These are phyloP conservation scores for Sciurus carolinensis DNA, from an alignment of 2,797 vertebrate genomes.

Conservation along the genomic window DNA sequence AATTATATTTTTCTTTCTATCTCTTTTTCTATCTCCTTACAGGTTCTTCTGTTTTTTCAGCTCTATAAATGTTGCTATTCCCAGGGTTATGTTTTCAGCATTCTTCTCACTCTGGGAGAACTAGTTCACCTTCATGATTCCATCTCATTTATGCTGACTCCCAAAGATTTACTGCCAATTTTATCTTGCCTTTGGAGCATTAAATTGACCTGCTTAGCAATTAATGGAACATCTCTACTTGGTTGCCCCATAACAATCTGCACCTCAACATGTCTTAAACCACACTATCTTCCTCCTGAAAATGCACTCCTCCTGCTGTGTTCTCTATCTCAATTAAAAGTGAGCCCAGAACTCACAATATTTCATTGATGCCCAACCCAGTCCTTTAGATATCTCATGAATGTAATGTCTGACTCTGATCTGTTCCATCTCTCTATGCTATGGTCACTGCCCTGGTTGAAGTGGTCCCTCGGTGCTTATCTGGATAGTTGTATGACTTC, in stretches of 20 bases:
- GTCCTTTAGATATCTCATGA: neutral
- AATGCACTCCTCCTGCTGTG: neutral
- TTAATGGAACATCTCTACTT: neutral
- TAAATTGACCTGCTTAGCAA: neutral
- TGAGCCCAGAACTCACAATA: neutral
- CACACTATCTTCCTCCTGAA: neutral
- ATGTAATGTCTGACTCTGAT: neutral
- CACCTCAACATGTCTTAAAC: neutral
- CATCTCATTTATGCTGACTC: conserved; percentile 15
- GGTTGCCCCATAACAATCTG: neutral
- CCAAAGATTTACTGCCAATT: neutral
- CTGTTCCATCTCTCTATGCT: neutral
- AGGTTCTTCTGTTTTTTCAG: conserved; percentile 13
- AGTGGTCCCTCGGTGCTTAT: neutral
- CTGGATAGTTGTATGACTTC: neutral
- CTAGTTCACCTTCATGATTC: neutral
- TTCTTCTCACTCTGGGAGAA: neutral
- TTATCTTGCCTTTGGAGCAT: neutral
- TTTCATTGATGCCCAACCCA: neutral
- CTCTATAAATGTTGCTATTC: neutral
- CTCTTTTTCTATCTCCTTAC: neutral
- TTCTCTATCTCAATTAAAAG: conserved; percentile 26
- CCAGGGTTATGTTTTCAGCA: neutral
- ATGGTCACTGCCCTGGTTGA: neutral
- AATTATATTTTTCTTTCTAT: neutral